Base-by-base conservation (phyloP, 2,888 invertebrate species). In the Euzophera pinguis region DNA sequence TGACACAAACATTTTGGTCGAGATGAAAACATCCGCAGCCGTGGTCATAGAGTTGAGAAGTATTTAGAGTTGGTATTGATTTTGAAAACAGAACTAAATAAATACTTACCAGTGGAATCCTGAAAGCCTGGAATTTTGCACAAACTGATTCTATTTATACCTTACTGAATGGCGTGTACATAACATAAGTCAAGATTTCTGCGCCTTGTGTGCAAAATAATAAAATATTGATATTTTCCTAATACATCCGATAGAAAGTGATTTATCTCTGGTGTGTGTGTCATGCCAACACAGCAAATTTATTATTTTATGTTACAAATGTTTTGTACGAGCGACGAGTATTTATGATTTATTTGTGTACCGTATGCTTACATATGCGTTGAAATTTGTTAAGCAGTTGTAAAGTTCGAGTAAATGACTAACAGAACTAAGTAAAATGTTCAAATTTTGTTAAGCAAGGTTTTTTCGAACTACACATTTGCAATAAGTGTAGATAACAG, bases 1-100 rank as follows among this genome's bases (percentile, higher is more conserved):
- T 85, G 79, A 81, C 73, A 76, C 65, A 85, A 84, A 84, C 80
- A 82, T 39, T 71, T 71, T 57, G 62, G 54, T 57, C 53, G 61
- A 66, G 63, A 68, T 63, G 72, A 79, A 84, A 84, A 85, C 84
- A 82, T 82, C 83, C 81, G 74, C 43, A 43, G 35, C 9, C 22
- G 32, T 32, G 6, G 32, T 1, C 5, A 14, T 38, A 49, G 39
- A 49, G 39, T 27, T 34, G 1, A 6, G 12, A 12, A 37, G 7
- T 37, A 17, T 17, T 13, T 37, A 48, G 47, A 48, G 1, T 3
- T 5, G 10, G 45, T 32, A 29, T 27, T 45, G 12, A 10, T 14
- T 10, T 10, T 39, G 5, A 22, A 22, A 5, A 22, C 22, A 22
- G 2, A 5, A 22, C 5, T 22, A 2, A 22, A 22, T n/a, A n/a